These are phyloP conservation scores for Pipa parva DNA, from an alignment of 2,113 vertebrate genomes.

Conservation along the genomic window DNA sequence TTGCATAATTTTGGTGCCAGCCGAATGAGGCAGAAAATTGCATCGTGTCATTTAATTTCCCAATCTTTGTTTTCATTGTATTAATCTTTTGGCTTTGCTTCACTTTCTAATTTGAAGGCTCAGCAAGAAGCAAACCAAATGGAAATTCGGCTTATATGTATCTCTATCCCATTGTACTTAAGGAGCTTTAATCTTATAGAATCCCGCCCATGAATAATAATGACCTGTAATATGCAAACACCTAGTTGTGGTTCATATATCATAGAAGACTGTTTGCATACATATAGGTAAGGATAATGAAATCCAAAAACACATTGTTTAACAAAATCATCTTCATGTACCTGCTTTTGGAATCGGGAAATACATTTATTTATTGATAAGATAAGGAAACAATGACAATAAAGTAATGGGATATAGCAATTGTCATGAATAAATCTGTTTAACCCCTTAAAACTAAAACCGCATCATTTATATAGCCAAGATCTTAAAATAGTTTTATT, in stretches of 20 bases:
- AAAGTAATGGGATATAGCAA: too few species aligned
- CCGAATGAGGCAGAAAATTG: conserved; percentile 92
- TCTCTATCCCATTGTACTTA: conserved; percentile 61
- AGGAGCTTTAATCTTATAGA: conserved; percentile 67
- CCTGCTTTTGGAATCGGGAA: too few species aligned
- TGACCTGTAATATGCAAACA: conserved; percentile 63
- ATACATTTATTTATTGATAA: too few species aligned
- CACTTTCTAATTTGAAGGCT: conserved; percentile 88
- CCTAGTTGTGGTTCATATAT: conserved; percentile 62
- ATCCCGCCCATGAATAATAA: conserved; percentile 74
- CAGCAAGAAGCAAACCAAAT: conserved; percentile 84
- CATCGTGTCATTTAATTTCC: conserved; percentile 91
- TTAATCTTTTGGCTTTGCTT: conserved; percentile 90
- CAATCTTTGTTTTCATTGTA: conserved; percentile 92
- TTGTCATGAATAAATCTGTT: too few species aligned
- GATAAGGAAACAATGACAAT: too few species aligned
- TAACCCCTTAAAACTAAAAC: too few species aligned
- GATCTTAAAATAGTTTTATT: too few species aligned
- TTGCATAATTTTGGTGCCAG: conserved; percentile 77
- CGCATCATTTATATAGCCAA: too few species aligned
- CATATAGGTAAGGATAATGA: not conserved
- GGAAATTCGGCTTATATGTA: conserved; percentile 75
- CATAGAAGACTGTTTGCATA: not conserved
- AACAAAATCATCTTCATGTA: too few species aligned
- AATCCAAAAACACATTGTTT: not conserved